A percentile compares a stretch with the other conserved stretches of the same genome.
Evolutionary conservation across 2,797 vertebrate species (phyloP).

Genomic region (Enteromius unitaeniatus): DNA sequence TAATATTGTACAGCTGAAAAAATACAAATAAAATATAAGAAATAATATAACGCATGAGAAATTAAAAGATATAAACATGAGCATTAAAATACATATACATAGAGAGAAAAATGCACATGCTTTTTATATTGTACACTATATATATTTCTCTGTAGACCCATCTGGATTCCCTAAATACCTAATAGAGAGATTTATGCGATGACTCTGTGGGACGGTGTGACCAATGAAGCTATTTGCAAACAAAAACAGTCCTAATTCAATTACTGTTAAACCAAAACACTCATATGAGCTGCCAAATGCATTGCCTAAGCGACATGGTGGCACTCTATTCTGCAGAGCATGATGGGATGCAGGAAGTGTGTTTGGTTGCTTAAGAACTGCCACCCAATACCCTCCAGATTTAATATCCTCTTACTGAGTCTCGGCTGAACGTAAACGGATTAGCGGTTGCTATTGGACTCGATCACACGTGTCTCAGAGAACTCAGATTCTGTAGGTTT

Average conservation of each 20-base stretch:
- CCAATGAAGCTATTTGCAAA: slow-evolving; percentile 35
- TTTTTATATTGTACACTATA: too few species aligned
- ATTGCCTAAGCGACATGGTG: background rate
- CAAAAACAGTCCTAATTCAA: slow-evolving; percentile 35
- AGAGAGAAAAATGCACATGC: background rate
- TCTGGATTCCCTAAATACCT: slow-evolving; percentile 23
- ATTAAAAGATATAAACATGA: too few species aligned
- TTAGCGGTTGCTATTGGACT: slow-evolving; percentile 37
- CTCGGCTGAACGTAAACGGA: slow-evolving; percentile 42
- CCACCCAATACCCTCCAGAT: slow-evolving; percentile 33
- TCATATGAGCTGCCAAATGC: slow-evolving; percentile 3
- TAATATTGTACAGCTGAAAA: slow-evolving; percentile 7
- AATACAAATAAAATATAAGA: background rate
- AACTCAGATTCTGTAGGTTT: background rate
- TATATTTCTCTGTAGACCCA: background rate
- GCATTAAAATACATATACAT: background rate
- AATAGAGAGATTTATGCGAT: slow-evolving; percentile 30
- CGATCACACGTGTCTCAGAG: slow-evolving; percentile 10
- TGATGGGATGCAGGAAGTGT: slow-evolving; percentile 41
- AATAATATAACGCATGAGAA: background rate
- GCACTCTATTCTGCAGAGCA: slow-evolving; percentile 26
- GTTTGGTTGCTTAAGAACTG: slow-evolving; percentile 22
- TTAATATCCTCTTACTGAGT: slow-evolving; percentile 45
- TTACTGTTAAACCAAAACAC: slow-evolving; percentile 19
- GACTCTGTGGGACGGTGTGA: background rate